These are phyloP conservation scores for Teleogryllus occipitalis DNA, from an alignment of 1,140 invertebrate species.

Conservation along the genomic window DNA sequence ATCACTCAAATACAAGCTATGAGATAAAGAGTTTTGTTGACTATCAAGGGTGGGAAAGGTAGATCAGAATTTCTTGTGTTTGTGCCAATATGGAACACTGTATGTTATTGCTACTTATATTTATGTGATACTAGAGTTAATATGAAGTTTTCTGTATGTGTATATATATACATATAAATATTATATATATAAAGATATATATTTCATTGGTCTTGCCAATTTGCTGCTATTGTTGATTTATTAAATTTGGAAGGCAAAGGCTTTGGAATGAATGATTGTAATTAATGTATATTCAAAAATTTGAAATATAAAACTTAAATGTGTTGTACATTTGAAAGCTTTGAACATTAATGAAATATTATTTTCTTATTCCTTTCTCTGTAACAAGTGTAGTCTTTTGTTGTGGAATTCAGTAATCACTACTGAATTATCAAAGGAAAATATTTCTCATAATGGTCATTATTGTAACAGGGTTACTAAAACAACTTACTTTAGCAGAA, in stretches of 20 bases:
- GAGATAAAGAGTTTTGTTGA: too few species aligned
- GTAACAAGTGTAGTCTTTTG: too few species aligned
- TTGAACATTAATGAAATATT: too few species aligned
- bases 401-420: too few species aligned
- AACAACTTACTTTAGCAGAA: too few species aligned
- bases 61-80: not conserved
- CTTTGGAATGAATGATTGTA: not conserved
- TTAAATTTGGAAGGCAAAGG: not conserved
- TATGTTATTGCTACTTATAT: constrained; percentile 6
- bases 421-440: too few species aligned
- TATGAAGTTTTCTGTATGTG: not conserved
- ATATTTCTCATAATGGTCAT: too few species aligned
- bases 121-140: not conserved
- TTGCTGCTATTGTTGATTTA: constrained; percentile 1
- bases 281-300: not conserved
- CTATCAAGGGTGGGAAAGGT: not conserved
- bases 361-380: too few species aligned
- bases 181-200: constrained; percentile 2
- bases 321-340: not conserved
- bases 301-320: not conserved
- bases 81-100: not conserved
- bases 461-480: too few species aligned
- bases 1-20: too few species aligned
- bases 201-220: not conserved
- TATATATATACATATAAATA: not conserved